Evolutionary conservation across 1,140 invertebrate genomes (phyloP).

Genomic region (Bombus superbus): DNA sequence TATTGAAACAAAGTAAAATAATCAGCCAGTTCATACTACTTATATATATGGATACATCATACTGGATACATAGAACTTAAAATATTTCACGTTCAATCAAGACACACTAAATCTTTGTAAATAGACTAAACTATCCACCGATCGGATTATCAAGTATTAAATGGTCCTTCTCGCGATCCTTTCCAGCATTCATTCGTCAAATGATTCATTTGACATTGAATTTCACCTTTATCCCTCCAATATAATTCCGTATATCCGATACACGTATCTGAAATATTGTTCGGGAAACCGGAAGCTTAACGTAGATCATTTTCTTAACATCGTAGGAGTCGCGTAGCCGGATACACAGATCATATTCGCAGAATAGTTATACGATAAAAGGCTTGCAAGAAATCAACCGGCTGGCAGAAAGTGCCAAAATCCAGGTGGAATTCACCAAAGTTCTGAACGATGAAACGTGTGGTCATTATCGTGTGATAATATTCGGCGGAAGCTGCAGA

Average conservation of each 20-base stretch:
- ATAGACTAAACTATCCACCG: too few relatives aligned
- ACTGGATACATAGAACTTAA: too few relatives aligned
- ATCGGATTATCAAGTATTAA: background rate
- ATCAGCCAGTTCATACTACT: too few relatives aligned
- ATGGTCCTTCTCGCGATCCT: background rate
- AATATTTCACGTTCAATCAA: too few relatives aligned
- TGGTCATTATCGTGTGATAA: constrained; percentile 5
- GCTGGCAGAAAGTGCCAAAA: background rate
- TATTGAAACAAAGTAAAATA: too few relatives aligned
- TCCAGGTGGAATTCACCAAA: background rate
- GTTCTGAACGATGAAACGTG: background rate
- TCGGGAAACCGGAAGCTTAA: background rate
- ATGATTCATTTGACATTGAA: background rate
- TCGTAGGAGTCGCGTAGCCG: background rate
- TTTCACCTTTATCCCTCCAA: background rate
- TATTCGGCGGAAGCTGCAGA: background rate
- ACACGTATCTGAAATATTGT: background rate
- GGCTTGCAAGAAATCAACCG: background rate
- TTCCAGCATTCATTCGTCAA: background rate
- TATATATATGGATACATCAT: too few relatives aligned
- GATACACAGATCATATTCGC: background rate
- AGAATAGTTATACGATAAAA: background rate
- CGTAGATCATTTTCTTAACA: background rate
- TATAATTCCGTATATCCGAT: too few relatives aligned
- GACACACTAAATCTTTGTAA: too few relatives aligned